These are phyloP conservation scores for Xylota sylvarum DNA, from an alignment of 2,888 invertebrate species.

Conservation along the genomic window DNA sequence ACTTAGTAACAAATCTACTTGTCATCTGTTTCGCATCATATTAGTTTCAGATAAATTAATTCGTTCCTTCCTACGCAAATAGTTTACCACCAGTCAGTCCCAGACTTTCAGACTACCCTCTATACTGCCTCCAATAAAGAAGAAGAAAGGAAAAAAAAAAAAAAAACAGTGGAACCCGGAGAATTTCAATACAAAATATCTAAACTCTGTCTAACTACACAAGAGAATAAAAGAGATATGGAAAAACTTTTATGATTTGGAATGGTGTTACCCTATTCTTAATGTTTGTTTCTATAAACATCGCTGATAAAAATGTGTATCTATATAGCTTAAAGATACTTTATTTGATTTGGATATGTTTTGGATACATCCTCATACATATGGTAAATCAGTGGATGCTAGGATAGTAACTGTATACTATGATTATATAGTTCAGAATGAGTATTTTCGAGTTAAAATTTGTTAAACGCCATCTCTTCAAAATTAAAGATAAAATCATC, in stretches of 20 bases:
- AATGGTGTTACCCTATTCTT: slow-evolving; percentile 10
- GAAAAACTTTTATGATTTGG: neutral
- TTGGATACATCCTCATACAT: too few relatives aligned
- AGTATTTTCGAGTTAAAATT: too few relatives aligned
- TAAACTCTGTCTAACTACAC: slow-evolving; percentile 10
- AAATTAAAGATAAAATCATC: too few relatives aligned
- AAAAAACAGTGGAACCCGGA: slow-evolving; percentile 1
- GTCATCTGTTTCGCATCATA: slow-evolving; percentile 67
- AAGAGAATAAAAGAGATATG: neutral
- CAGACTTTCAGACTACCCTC: slow-evolving; percentile 70
- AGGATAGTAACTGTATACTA: too few relatives aligned
- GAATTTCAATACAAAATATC: slow-evolving; percentile 25
- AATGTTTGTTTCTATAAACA: neutral
- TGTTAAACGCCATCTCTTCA: too few relatives aligned
- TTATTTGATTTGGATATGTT: too few relatives aligned
- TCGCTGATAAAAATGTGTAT: neutral
- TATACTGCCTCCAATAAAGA: neutral
- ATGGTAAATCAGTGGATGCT: too few relatives aligned
- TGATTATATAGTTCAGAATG: too few relatives aligned
- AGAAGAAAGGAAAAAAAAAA: neutral
- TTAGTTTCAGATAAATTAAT: slow-evolving; percentile 69
- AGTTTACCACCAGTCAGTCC: slow-evolving; percentile 35
- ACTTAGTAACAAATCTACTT: slow-evolving; percentile 64
- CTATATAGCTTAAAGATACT: too few relatives aligned
- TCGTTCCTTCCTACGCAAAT: slow-evolving; percentile 56